Conservation (phyloP, 2,888 invertebrate species). For the Tipula unca region DNA sequence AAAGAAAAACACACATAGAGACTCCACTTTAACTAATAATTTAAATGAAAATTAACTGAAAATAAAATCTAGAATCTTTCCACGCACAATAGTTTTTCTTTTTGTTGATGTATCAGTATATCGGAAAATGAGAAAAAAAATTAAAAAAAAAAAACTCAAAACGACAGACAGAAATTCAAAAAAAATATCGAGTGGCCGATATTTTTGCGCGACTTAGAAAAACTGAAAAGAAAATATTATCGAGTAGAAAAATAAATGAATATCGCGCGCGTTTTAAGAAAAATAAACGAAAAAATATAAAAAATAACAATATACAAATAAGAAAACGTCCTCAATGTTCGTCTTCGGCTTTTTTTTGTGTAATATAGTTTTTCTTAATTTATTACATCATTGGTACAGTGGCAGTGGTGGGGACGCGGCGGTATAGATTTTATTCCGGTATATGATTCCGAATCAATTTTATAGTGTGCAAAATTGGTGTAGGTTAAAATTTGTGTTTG, state of each 20-base stretch:
- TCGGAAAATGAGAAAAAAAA: background rate
- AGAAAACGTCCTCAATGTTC: conserved; percentile 4
- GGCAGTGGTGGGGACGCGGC: background rate
- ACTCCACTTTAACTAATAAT: background rate
- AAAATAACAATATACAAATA: background rate
- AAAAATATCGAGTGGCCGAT: conserved; percentile 23
- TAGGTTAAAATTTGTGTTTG: background rate
- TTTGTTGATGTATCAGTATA: background rate
- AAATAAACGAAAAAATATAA: background rate
- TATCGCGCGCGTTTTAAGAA: background rate
- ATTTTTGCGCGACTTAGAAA: conserved; percentile 22
- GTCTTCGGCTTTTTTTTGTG: background rate
- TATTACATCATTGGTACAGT: background rate
- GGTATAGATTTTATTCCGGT: background rate
- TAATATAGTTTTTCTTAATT: background rate
- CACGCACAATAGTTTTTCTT: background rate
- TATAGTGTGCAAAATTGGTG: background rate
- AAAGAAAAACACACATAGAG: background rate
- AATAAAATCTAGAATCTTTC: background rate
- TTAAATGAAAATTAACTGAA: background rate
- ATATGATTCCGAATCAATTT: background rate
- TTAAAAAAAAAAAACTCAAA: background rate
- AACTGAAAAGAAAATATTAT: conserved; percentile 9
- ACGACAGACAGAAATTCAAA: conserved; percentile 16
- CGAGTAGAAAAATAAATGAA: background rate